phyloP scores from a whole-genome alignment of 2,113 vertebrate species.

The Crypturellus undulatus region DNA sequence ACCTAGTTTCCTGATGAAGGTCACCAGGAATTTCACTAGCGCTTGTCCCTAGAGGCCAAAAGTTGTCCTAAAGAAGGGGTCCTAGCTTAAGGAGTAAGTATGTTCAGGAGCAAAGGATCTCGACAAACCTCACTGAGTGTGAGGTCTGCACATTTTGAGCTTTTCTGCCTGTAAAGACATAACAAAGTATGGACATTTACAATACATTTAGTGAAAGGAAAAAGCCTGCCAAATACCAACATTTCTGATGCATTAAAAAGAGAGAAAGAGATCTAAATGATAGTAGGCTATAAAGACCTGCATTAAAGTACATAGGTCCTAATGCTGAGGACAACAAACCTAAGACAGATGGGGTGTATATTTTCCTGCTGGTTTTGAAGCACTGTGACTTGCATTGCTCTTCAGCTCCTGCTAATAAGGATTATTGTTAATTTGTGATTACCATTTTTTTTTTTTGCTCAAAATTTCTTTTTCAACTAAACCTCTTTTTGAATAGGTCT shows the following conservation, averaged over 20 bases:
- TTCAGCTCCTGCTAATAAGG: not conserved
- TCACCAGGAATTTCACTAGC: not conserved
- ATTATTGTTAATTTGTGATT: not conserved
- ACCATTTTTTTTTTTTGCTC: not conserved
- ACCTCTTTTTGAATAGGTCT: not conserved
- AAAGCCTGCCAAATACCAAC: not conserved
- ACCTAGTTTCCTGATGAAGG: not conserved
- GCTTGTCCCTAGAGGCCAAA: not conserved
- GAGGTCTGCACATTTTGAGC: not conserved
- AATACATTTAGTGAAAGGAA: not conserved
- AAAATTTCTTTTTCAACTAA: not conserved
- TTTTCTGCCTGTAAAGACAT: not conserved
- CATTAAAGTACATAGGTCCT: not conserved
- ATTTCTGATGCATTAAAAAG: not conserved
- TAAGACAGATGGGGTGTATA: not conserved
- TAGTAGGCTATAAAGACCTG: not conserved
- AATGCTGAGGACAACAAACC: not conserved
- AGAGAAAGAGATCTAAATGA: not conserved
- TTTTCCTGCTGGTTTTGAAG: not conserved
- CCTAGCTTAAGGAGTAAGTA: not conserved
- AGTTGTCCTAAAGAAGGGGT: not conserved
- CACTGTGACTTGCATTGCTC: not conserved
- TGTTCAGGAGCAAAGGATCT: not conserved
- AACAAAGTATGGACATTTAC: not conserved
- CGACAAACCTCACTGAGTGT: not conserved